Conservation (phyloP, 1,140 invertebrate genomes). For the Cyclina sinensis region DNA sequence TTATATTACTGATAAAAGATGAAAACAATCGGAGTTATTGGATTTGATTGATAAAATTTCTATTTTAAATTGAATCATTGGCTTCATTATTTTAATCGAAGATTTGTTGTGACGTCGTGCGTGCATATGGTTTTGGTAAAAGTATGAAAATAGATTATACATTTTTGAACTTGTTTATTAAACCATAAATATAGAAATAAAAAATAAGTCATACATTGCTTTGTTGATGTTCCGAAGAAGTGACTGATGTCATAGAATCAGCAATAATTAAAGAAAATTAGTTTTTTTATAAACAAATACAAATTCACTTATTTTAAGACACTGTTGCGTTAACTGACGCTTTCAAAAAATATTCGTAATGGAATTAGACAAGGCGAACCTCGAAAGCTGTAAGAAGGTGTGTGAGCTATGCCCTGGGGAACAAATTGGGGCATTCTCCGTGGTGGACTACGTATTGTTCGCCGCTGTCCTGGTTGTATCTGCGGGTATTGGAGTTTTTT, state of each 20-base stretch:
- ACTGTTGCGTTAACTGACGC: too few species aligned
- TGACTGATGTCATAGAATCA: too few species aligned
- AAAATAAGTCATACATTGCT: too few species aligned
- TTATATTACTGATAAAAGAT: constrained; percentile 8
- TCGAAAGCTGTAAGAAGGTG: constrained; percentile 69
- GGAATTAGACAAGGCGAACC: not conserved
- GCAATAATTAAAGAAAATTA: too few species aligned
- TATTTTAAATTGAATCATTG: not conserved
- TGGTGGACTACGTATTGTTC: constrained; percentile 85
- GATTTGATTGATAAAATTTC: not conserved
- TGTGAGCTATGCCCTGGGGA: constrained; percentile 76
- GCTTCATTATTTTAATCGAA: not conserved
- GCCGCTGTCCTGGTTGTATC: constrained; percentile 81
- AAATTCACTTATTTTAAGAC: too few species aligned
- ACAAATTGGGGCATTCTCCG: constrained; percentile 74
- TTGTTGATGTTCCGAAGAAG: too few species aligned
- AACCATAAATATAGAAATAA: too few species aligned
- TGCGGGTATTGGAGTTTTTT: constrained; percentile 90
- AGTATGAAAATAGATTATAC: too few species aligned
- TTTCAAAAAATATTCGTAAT: constrained; percentile 2
- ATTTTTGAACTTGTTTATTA: too few species aligned
- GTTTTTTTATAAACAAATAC: too few species aligned
- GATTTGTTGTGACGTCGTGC: not conserved
- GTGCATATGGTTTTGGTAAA: not conserved
- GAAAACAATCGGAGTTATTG: constrained; percentile 2